These are phyloP conservation scores for Rhabdomys dilectus DNA, from an alignment of 2,113 vertebrate genomes.

Conservation along the genomic window DNA sequence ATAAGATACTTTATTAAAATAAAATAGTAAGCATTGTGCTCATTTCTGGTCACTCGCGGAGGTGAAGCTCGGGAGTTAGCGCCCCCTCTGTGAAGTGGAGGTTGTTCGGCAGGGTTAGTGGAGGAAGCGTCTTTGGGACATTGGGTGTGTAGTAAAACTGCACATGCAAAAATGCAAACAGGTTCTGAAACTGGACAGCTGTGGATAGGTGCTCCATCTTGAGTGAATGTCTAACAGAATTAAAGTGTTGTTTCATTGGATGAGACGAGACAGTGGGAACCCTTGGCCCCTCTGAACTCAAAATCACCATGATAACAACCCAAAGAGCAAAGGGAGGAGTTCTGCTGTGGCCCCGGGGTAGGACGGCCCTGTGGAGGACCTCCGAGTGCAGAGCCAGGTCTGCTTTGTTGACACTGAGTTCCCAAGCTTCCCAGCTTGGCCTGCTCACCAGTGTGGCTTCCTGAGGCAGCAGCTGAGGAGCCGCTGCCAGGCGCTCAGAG, in stretches of 20 bases:
- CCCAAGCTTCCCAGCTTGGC: not conserved
- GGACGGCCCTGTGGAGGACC: not conserved
- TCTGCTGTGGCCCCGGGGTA: not conserved
- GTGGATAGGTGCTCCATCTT: not conserved
- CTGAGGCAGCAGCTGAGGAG: not conserved
- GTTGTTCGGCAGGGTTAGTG: not conserved
- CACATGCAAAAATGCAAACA: not conserved
- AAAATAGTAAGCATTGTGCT: not conserved
- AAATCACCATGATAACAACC: not conserved
- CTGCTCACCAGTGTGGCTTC: not conserved
- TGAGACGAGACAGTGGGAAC: not conserved
- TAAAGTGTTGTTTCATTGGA: not conserved
- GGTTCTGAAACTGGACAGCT: not conserved
- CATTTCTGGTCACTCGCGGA: not conserved
- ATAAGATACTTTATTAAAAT: not conserved
- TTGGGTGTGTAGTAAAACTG: not conserved
- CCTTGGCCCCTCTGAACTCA: not conserved
- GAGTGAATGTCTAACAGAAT: not conserved
- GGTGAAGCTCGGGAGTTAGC: no score
- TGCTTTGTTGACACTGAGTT: not conserved
- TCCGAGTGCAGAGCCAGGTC: not conserved
- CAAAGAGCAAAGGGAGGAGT: not conserved
- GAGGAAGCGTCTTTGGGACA: not conserved
- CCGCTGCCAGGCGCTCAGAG: not conserved
- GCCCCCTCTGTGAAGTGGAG: accelerated